Base-by-base conservation (phyloP, 2,113 vertebrate genomes). In the Anhinga anhinga region DNA sequence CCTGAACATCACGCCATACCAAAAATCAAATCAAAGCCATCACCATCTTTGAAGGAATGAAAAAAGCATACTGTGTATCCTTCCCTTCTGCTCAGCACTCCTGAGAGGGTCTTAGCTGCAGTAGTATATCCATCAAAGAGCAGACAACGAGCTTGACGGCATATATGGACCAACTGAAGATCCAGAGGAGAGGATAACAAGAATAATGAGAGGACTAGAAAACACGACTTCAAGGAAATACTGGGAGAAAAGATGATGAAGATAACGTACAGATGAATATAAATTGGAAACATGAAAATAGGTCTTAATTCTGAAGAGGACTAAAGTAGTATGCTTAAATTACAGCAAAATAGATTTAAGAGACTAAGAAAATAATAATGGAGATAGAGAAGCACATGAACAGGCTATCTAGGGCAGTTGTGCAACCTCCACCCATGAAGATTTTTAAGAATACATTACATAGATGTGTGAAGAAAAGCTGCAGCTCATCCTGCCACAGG, bases 161-260 rank as follows among this genome's bases (percentile, higher is more conserved):
- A 83, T 27, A 38, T 4, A 26, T 2, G 34, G 69, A 61, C 34
- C 29, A 77, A 27, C 22, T 49, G 26, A 61, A 47, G 63, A 53
- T 52, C 15, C 23, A 7, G 49, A 86, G 17, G 16, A 88, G 12
- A 73, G 19, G 32, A 20, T 0, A 52, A 44, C 7, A 79, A 66
- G 44, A 66, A 20, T 36, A 29, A 77, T 34, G 13, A 61, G n/a
- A 80, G 13, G 26, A 49, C 55, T 50, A 47, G 36, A 74, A 87
- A 91, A 56, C 7, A 47, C 4, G 8, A 65, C 30, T 52, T 83
- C 47, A 69, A 72, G 21, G 16, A n/a, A 72, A 65, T 30, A 34
- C 2, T 14, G 8, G 13, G 36, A 15, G 0, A 4, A 2, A 2
- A 8, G 3, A 21, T 27, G 5, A 16, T 32, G 2, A 7, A 16